These are phyloP conservation scores for Drosophila seguyi DNA, from an alignment of 1,140 invertebrate genomes.

Conservation along the genomic window DNA sequence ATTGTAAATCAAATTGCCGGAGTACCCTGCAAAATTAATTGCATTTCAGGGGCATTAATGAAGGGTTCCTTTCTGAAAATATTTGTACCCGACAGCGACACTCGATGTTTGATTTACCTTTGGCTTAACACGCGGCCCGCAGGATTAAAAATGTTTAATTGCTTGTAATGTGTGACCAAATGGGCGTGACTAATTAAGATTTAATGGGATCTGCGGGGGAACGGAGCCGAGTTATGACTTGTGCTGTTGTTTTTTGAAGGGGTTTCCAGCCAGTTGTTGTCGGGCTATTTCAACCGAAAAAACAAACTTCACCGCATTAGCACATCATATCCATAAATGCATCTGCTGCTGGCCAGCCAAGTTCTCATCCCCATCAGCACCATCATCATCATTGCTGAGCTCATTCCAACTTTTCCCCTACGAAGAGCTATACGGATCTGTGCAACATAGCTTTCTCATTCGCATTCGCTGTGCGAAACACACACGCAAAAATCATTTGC, in stretches of 20 bases:
- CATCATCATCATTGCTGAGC: constrained; percentile 20
- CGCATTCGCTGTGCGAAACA: constrained; percentile 23
- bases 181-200: constrained; percentile 44
- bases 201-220: constrained; percentile 30
- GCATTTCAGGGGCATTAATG: constrained; percentile 39
- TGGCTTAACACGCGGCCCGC: background rate
- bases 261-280: constrained; percentile 1
- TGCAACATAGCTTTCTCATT: constrained; percentile 20
- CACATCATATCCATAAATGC: constrained; percentile 44
- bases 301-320: constrained; percentile 35
- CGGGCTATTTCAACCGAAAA: constrained; percentile 1
- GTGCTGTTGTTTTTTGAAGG: constrained; percentile 3
- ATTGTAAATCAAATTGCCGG: constrained; percentile 37
- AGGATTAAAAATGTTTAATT: constrained; percentile 30
- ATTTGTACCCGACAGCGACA: constrained; percentile 29
- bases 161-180: constrained; percentile 23
- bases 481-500: constrained; percentile 30
- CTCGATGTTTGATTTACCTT: constrained; percentile 38
- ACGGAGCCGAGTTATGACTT: constrained; percentile 12
- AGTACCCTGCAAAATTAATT: constrained; percentile 35
- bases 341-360: constrained; percentile 15
- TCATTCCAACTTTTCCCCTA: constrained; percentile 26
- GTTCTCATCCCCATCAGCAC: constrained; percentile 6
- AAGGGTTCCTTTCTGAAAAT: constrained; percentile 19
- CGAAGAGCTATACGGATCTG: constrained; percentile 26